Conservation (phyloP, 2,888 invertebrate species). For the Brachypalpus laphriformis region DNA sequence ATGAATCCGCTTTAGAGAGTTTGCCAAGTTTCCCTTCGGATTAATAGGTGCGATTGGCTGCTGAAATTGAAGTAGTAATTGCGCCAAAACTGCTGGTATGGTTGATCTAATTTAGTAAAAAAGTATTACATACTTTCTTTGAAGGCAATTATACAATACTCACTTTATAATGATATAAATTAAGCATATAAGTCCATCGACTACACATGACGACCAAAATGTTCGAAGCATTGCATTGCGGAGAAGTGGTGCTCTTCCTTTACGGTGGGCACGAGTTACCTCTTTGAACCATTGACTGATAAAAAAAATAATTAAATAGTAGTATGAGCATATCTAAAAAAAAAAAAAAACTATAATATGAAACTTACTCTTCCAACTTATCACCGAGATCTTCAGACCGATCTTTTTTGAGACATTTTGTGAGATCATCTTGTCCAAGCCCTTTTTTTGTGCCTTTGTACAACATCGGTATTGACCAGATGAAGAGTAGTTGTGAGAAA, state of each 20-base stretch:
- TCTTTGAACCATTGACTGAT: slow-evolving; percentile 88
- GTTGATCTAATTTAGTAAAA: slow-evolving; percentile 77
- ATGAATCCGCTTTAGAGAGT: not conserved
- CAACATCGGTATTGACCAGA: slow-evolving; percentile 81
- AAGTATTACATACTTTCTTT: not conserved
- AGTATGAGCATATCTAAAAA: not conserved
- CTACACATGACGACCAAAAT: slow-evolving; percentile 87
- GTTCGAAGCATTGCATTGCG: slow-evolving; percentile 87
- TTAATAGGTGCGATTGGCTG: slow-evolving; percentile 41
- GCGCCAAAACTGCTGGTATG: slow-evolving; percentile 81
- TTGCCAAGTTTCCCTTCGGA: not conserved
- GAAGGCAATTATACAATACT: slow-evolving; percentile 47
- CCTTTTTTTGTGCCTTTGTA: slow-evolving; percentile 80
- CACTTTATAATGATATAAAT: slow-evolving; percentile 81
- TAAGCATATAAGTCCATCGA: slow-evolving; percentile 86
- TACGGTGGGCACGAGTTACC: slow-evolving; percentile 84
- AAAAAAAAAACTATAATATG: not conserved
- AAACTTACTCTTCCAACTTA: slow-evolving; percentile 80
- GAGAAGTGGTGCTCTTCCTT: slow-evolving; percentile 86
- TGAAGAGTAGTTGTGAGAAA: slow-evolving; percentile 81
- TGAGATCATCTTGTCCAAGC: slow-evolving; percentile 87
- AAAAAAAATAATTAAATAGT: not conserved
- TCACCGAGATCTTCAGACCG: slow-evolving; percentile 81
- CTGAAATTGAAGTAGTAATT: slow-evolving; percentile 81
- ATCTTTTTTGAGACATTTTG: slow-evolving; percentile 86